Conservation (phyloP, 2,888 invertebrate species). For the Hirudinaria manillensis region DNA sequence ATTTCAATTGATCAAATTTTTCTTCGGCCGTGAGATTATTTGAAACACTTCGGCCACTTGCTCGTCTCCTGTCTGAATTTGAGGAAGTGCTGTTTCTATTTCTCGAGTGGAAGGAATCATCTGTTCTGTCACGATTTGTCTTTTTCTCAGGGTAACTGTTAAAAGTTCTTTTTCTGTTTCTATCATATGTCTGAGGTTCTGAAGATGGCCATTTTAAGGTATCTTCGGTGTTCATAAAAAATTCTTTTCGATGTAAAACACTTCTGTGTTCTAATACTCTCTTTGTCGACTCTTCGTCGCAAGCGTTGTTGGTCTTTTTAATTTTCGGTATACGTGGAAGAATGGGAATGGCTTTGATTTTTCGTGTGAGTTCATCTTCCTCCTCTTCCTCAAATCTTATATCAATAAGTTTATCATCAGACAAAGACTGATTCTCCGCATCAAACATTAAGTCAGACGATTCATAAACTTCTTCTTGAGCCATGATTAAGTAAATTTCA, state of each 20-base stretch:
- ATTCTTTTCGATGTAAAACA: constrained; percentile 23
- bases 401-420: not conserved
- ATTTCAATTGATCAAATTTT: constrained; percentile 21
- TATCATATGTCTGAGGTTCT: not conserved
- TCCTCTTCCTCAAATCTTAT: constrained; percentile 23
- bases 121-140: not conserved
- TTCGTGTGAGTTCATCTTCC: constrained; percentile 29
- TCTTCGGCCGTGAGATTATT: constrained; percentile 15
- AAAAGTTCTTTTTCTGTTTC: constrained; percentile 6
- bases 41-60: not conserved
- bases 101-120: not conserved
- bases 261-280: constrained; percentile 24
- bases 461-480: not conserved
- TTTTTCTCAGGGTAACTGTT: constrained; percentile 19
- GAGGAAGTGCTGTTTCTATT: not conserved
- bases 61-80: not conserved
- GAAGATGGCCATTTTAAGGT: constrained; percentile 22
- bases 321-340: constrained; percentile 30
- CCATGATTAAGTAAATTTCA: not conserved
- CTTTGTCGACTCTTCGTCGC: not conserved
- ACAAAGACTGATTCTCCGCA: constrained; percentile 10
- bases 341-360: constrained; percentile 27
- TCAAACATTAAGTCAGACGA: constrained; percentile 1
- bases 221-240: constrained; percentile 15
- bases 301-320: constrained; percentile 23